Evolutionary conservation across 2,888 invertebrate genomes (phyloP), one percentile per base, ranked within the genome.

Genomic region (Xestia rhomboidea): DNA sequence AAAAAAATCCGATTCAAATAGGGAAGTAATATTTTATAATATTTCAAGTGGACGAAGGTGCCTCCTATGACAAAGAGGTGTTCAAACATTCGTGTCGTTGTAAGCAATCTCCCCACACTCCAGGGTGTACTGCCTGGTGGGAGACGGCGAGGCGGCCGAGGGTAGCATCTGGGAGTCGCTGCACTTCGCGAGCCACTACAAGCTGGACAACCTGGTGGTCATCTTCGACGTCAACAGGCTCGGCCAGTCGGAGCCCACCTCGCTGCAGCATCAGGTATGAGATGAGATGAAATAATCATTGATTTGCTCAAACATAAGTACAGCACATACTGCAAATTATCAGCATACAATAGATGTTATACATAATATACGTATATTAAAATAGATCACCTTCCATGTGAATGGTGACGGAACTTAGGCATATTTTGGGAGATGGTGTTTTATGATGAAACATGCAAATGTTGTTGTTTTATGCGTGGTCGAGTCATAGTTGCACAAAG

Each of bases 81-180:
- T 13, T 11, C 10, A 54, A n/a, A 54, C 1, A 5, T 11, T 51
- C 13, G 11, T 38, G 24, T 24, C 2, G 11, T 6, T 57, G 4
- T 69, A 30, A 68, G 13, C 7, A 46, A 41, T 49, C 1, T 30
- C 0, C 0, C 5, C 1, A 18, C 27, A 11, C 75, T 93, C 15
- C 94, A 99, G 99, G 90, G 99, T 99, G 5, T 99, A 98, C 96
- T 99, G 99, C 92, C 92, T 99, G 88, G 97, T 99, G 79, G 99
- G 99, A 21, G 99, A 99, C 96, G 99, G 99, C 11, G 99, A 99
- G 96, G 98, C 99, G 75, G 99, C 99, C 0, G 99, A 99, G 97
- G 99, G 99, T 78, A 99, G 99, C 68, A 97, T 99, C 86, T 99
- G 99, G 99, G 99, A 99, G 96, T 99, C 99, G 0, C 97, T 99